phyloP scores from a whole-genome alignment of 2,888 invertebrate species.

The Vesta saturnalis region DNA sequence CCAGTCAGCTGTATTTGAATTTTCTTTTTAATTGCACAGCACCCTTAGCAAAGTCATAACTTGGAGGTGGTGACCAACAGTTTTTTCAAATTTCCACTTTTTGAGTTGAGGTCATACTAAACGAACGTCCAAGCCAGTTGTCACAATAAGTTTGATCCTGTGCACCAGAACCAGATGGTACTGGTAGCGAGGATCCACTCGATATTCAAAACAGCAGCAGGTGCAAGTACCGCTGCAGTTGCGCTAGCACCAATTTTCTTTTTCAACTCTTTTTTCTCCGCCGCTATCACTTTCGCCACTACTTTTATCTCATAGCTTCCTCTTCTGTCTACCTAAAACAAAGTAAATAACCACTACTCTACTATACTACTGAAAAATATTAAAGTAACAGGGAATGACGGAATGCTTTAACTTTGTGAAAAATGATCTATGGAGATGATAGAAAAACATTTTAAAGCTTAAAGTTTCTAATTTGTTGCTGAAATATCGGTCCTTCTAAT shows the following conservation, averaged over 20 bases:
- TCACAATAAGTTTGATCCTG: not conserved
- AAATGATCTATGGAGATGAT: too few species aligned
- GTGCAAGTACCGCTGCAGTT: not conserved
- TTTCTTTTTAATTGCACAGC: constrained; percentile 5
- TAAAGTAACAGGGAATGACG: too few species aligned
- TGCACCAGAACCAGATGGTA: not conserved
- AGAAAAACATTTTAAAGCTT: too few species aligned
- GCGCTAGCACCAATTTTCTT: not conserved
- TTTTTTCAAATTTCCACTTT: not conserved
- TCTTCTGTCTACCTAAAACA: not conserved
- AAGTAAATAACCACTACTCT: too few species aligned
- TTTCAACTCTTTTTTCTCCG: not conserved
- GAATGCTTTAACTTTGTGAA: too few species aligned
- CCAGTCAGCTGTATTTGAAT: not conserved
- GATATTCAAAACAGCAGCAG: not conserved
- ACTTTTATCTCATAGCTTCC: not conserved
- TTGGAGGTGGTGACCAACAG: not conserved
- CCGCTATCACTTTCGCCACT: not conserved
- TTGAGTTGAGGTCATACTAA: not conserved
- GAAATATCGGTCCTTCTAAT: too few species aligned
- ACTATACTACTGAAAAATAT: too few species aligned
- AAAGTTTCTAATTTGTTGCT: too few species aligned
- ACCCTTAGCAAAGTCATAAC: not conserved
- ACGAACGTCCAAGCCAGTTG: not conserved
- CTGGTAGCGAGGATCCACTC: not conserved